Evolutionary conservation across 2,113 vertebrate genomes (phyloP).

Genomic region (Ageneiosus marmoratus): DNA sequence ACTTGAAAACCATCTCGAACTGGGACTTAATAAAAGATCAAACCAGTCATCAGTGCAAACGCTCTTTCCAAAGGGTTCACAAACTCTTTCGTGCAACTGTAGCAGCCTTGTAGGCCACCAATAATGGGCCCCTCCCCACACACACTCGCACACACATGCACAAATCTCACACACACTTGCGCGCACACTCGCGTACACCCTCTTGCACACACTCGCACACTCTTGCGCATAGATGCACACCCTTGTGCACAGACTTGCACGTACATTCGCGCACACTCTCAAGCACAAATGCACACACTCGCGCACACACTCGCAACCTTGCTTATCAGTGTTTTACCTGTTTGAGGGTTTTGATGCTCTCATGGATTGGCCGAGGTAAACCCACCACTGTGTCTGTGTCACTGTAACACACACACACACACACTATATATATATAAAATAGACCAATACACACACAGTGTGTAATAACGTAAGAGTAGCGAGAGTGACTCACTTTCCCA

Average conservation of each 20-base stretch:
- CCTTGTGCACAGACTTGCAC: too few species aligned
- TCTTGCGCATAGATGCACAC: too few species aligned
- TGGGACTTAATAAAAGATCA: too few species aligned
- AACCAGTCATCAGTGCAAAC: too few species aligned
- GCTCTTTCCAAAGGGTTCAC: too few species aligned
- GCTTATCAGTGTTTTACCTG: constrained; percentile 71
- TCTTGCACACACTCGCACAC: neutral
- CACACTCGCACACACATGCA: too few species aligned
- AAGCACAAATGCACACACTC: neutral
- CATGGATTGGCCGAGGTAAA: constrained; percentile 93
- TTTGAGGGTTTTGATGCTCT: constrained; percentile 95
- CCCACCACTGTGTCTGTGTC: constrained; percentile 96
- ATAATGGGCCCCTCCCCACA: too few species aligned
- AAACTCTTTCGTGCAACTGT: too few species aligned
- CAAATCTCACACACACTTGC: neutral
- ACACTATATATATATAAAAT: neutral
- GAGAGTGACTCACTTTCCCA: constrained; percentile 81
- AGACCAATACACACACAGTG: constrained; percentile 4
- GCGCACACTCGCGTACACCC: neutral
- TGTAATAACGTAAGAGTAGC: neutral
- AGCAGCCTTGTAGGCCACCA: too few species aligned
- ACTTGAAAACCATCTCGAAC: too few species aligned
- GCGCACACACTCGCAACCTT: neutral
- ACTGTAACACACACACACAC: constrained; percentile 67
- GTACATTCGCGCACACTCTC: neutral